Conservation (phyloP, 2,888 invertebrate species). For the Stenurella melanura region DNA sequence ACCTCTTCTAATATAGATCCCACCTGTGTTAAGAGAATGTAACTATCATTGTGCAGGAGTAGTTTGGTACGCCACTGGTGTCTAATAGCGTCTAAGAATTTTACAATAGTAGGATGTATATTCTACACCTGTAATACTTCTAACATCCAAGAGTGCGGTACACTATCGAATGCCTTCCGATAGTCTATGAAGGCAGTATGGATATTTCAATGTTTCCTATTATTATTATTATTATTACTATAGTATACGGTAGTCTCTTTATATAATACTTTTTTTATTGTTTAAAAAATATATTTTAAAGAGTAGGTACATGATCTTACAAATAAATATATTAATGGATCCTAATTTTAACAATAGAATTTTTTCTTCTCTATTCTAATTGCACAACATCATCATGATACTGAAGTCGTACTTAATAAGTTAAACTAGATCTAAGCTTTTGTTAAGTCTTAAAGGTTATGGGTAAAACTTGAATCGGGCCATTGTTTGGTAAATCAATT, state of each 20-base stretch:
- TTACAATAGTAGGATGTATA: too few relatives aligned
- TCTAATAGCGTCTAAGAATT: too few relatives aligned
- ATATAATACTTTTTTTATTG: not conserved
- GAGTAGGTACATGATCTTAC: not conserved
- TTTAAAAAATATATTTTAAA: not conserved
- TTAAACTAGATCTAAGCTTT: not conserved
- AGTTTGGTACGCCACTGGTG: too few relatives aligned
- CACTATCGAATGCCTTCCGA: too few relatives aligned
- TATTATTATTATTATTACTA: not conserved
- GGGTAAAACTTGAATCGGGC: not conserved
- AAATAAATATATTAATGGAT: not conserved
- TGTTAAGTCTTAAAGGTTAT: slow-evolving; percentile 4
- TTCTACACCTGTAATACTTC: too few relatives aligned
- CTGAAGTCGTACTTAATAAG: slow-evolving; percentile 1
- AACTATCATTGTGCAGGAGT: too few relatives aligned
- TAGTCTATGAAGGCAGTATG: too few relatives aligned
- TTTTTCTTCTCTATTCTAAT: not conserved
- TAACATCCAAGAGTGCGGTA: too few relatives aligned
- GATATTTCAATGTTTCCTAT: too few relatives aligned
- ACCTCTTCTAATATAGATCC: too few relatives aligned
- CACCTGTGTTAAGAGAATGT: too few relatives aligned
- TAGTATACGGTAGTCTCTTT: not conserved
- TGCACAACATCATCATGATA: slow-evolving; percentile 7
- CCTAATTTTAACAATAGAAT: not conserved
- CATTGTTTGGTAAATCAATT: slow-evolving; percentile 3